Evolutionary conservation across 2,888 invertebrate species (phyloP), one percentile per base, ranked within the genome.

Genomic region (Caenorhabditis imperialis): DNA sequence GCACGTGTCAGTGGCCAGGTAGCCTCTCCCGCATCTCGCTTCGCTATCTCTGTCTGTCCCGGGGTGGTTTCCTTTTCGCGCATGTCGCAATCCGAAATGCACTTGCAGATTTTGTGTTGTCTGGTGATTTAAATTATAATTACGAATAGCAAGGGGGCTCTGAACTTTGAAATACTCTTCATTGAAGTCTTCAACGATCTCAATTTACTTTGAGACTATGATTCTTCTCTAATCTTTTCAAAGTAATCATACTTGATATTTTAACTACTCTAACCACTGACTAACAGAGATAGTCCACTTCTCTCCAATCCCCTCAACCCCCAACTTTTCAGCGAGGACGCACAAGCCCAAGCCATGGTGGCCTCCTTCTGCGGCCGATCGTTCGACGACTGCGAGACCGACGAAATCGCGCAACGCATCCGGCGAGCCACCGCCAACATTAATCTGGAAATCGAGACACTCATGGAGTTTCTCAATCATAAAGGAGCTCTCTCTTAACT

Each of bases 301-400:
- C 25, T 23, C 16, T 14, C 22, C 33, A 50, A 35, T 22, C 35
- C 23, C 23, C n/a, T 12, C 3, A 37, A 22, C 12, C 35, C 23
- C 25, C 7, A 18, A 38, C 25, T 55, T 83, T 86, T 74, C 70
- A 86, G 86, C 69, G 88, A 88, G 20, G 88, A 88, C 53, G 87
- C 86, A 0, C 86, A 87, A 60, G 86, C 88, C 5, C 88, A 88
- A 71, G 88, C 88, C 7, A 88, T 88, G 88, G 88, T 88, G 22
- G 86, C 88, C 25, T 84, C 84, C 2, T 88, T 88, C 79, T 88
- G 88, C 65, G 88, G 88, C 2, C 84, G 88, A 10, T 86, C 86
- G 14, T 88, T 88, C 74, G 88, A 88, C 69, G 88, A 88, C 75
- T 82, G 82, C 33, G 88, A 88, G 61, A 88, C 88, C n/a, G 87